A percentile compares a stretch with the other conserved stretches of the same genome.
These are phyloP conservation scores for Tachuris rubrigastra DNA, from an alignment of 2,113 vertebrate species.

Conservation along the genomic window DNA sequence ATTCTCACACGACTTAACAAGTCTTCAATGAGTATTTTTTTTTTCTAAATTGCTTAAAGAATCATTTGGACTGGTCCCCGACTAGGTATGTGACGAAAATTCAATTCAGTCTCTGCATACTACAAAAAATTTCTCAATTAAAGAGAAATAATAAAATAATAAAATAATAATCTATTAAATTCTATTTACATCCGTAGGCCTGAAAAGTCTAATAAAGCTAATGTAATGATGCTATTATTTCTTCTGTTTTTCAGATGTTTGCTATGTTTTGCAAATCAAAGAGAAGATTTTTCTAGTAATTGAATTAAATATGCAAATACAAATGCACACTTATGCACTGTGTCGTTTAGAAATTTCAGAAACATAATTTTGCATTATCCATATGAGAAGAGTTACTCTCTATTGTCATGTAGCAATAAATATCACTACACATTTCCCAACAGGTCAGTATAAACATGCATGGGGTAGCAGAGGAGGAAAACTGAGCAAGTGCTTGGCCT, in stretches of 20 bases:
- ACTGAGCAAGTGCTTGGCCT: neutral
- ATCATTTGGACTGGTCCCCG: slow-evolving; percentile 60
- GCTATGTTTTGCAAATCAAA: slow-evolving; percentile 40
- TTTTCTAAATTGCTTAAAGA: slow-evolving; percentile 47
- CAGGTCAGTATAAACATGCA: neutral
- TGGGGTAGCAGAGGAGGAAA: neutral
- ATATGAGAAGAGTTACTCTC: neutral
- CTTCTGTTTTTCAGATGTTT: slow-evolving; percentile 33
- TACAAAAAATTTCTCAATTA: slow-evolving; percentile 68
- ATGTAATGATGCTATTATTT: slow-evolving; percentile 47
- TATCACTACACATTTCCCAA: neutral
- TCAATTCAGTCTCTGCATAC: slow-evolving; percentile 43
- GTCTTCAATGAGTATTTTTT: slow-evolving; percentile 57
- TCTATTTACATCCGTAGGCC: slow-evolving; percentile 31
- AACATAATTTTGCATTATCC: neutral
- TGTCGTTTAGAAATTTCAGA: neutral
- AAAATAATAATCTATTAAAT: slow-evolving; percentile 38
- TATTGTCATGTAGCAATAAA: neutral
- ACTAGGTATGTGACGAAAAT: slow-evolving; percentile 65
- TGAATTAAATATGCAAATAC: neutral
- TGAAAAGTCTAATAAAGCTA: slow-evolving; percentile 65
- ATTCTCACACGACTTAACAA: slow-evolving; percentile 68
- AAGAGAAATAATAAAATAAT: slow-evolving; percentile 26
- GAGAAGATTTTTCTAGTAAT: slow-evolving; percentile 42
- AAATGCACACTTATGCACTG: neutral